Conservation (phyloP, 1,140 invertebrate genomes). For the Drosophila kanapiae region DNA sequence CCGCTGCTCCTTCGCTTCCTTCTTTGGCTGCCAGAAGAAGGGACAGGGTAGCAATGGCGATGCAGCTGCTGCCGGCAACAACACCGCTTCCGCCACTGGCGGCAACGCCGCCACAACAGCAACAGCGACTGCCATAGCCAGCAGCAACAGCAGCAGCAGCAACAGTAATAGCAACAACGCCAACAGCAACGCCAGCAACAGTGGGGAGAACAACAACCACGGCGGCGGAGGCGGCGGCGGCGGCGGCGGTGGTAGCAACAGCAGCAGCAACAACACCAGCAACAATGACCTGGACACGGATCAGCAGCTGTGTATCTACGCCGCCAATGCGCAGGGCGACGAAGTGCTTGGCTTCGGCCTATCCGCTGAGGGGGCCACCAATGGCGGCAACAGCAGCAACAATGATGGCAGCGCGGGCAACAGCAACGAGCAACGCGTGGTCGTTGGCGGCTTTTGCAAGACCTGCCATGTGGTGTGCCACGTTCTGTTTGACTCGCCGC, state of each 20-base stretch:
- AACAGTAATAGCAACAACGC: constrained; percentile 8
- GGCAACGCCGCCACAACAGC: background rate
- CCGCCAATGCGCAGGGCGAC: constrained; percentile 34
- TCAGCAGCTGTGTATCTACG: constrained; percentile 38
- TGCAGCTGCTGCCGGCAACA: constrained; percentile 8
- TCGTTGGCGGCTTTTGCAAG: constrained; percentile 79
- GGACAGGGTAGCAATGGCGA: constrained; percentile 49
- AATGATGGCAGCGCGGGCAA: constrained; percentile 25
- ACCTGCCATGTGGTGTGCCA: constrained; percentile 83
- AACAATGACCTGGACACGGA: constrained; percentile 58
- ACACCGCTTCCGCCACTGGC: constrained; percentile 5
- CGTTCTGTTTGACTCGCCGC: constrained; percentile 73
- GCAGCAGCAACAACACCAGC: constrained; percentile 43
- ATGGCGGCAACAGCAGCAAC: constrained; percentile 23
- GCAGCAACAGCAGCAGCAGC: constrained; percentile 1
- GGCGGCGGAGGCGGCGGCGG: background rate
- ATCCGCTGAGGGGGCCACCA: constrained; percentile 35
- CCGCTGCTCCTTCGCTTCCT: background rate
- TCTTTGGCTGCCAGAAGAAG: constrained; percentile 58
- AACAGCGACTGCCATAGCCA: background rate
- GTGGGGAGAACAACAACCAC: constrained; percentile 10
- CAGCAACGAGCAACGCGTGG: constrained; percentile 19
- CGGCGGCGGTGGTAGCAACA: background rate
- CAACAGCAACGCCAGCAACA: constrained; percentile 4
- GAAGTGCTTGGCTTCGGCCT: constrained; percentile 61